phyloP scores from a whole-genome alignment of 2,113 vertebrate genomes.

The Lepidiolamprologus cunningtoni region DNA sequence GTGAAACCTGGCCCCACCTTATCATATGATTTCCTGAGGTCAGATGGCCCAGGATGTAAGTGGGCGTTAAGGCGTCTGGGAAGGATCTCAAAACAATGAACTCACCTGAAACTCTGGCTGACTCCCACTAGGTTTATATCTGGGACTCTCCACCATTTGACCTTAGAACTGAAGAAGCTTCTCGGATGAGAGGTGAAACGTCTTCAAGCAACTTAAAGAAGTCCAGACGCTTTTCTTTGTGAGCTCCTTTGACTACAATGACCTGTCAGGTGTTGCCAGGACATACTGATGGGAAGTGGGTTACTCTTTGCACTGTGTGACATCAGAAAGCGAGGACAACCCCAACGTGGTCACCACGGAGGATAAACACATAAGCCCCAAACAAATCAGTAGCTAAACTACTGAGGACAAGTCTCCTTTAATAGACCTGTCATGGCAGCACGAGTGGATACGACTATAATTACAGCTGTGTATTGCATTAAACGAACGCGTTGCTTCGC shows the following conservation, averaged over 20 bases:
- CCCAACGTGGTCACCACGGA: neutral
- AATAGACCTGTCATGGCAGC: neutral
- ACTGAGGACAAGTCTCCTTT: neutral
- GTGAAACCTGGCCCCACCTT: too few relatives aligned
- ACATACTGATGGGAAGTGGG: neutral
- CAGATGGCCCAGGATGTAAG: too few relatives aligned
- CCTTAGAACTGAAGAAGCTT: too few relatives aligned
- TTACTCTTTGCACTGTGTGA: neutral
- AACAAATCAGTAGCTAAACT: neutral
- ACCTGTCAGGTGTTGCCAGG: neutral
- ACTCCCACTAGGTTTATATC: fast-evolving
- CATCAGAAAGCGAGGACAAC: neutral
- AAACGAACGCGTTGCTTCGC: neutral
- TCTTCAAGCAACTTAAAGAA: too few relatives aligned
- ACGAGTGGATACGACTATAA: neutral
- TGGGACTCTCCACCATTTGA: too few relatives aligned
- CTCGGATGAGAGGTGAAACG: too few relatives aligned
- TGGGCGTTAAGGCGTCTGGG: too few relatives aligned
- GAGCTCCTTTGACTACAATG: fast-evolving
- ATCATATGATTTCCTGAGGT: fast-evolving
- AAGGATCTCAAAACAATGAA: too few relatives aligned
- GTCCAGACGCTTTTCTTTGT: too few relatives aligned
- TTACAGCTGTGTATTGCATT: neutral
- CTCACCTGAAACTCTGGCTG: too few relatives aligned
- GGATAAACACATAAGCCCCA: neutral